Percentiles rank a stretch among this genome's conserved stretches.
Evolutionary conservation across 2,797 vertebrate genomes (phyloP).

Genomic region (Sandelia bainsii): DNA sequence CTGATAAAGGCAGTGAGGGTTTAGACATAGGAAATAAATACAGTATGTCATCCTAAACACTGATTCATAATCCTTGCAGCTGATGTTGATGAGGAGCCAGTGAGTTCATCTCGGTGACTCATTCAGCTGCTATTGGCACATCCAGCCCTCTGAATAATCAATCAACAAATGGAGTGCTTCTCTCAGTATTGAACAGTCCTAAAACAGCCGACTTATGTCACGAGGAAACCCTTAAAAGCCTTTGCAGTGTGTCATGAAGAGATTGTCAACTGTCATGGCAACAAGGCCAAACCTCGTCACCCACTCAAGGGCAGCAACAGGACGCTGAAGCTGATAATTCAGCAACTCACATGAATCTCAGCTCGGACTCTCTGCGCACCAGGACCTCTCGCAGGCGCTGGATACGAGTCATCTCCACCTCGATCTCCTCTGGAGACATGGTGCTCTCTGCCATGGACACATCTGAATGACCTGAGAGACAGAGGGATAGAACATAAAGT

Average conservation of each 20-base stretch:
- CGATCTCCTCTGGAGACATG: conserved; percentile 96
- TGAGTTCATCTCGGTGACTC: conserved; percentile 50
- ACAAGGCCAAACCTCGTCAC: conserved; percentile 22
- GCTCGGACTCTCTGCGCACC: conserved; percentile 96
- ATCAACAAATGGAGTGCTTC: conserved; percentile 36
- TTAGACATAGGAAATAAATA: background rate
- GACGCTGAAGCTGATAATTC: conserved; percentile 1
- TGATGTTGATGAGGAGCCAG: conserved; percentile 27
- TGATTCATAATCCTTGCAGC: conserved; percentile 31
- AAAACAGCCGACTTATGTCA: conserved; percentile 7
- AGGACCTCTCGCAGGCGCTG: conserved; percentile 96
- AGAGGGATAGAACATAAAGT: background rate
- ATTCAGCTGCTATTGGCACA: conserved; percentile 36
- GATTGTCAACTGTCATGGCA: conserved; percentile 7
- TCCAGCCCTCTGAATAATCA: conserved; percentile 50
- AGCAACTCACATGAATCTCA: conserved; percentile 96
- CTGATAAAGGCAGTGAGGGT: background rate
- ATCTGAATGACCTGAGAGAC: conserved; percentile 88
- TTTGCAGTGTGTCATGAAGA: conserved; percentile 6
- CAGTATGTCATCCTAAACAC: conserved; percentile 1
- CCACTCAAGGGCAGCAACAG: conserved; percentile 11
- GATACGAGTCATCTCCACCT: conserved; percentile 97
- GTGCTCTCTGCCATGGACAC: conserved; percentile 98
- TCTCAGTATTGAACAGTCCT: background rate
- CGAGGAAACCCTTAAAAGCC: conserved; percentile 5